Conservation (phyloP, 2,888 invertebrate species). For the Andrena fulva region DNA sequence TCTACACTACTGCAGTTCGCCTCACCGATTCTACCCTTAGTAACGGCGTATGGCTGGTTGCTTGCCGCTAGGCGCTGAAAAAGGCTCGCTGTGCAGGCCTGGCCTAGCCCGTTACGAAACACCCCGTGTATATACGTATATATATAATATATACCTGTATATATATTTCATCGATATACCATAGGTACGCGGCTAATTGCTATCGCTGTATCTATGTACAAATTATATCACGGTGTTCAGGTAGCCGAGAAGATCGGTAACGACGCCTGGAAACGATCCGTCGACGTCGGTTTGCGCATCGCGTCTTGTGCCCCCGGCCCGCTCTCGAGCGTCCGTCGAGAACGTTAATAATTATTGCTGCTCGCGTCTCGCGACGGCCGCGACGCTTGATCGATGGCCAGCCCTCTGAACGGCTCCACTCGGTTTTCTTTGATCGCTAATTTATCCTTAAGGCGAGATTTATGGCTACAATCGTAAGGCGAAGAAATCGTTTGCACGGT, state of each 20-base stretch:
- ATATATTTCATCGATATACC: constrained; percentile 51
- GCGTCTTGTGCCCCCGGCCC: no score
- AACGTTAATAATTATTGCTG: constrained; percentile 42
- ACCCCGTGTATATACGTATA: constrained; percentile 38
- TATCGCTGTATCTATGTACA: constrained; percentile 69
- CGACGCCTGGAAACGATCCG: constrained; percentile 36
- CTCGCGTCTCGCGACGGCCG: neutral
- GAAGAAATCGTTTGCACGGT: constrained; percentile 50
- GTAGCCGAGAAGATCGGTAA: constrained; percentile 69
- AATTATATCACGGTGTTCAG: constrained; percentile 73
- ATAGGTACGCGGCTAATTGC: constrained; percentile 67
- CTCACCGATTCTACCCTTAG: no score
- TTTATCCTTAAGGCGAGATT: constrained; percentile 49
- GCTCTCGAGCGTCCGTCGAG: neutral
- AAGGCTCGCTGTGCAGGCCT: no score
- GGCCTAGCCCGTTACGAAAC: no score
- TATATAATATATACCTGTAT: constrained; percentile 61
- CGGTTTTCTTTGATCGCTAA: constrained; percentile 19
- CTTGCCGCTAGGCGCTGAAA: no score
- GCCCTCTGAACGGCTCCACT: neutral
- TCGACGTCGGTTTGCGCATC: constrained; percentile 28
- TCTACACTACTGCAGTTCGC: no score
- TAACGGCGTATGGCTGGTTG: no score
- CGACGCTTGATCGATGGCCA: constrained; percentile 29
- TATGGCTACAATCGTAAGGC: constrained; percentile 55